Conservation (phyloP, 2,113 vertebrate species). For the Vidua chalybeata region DNA sequence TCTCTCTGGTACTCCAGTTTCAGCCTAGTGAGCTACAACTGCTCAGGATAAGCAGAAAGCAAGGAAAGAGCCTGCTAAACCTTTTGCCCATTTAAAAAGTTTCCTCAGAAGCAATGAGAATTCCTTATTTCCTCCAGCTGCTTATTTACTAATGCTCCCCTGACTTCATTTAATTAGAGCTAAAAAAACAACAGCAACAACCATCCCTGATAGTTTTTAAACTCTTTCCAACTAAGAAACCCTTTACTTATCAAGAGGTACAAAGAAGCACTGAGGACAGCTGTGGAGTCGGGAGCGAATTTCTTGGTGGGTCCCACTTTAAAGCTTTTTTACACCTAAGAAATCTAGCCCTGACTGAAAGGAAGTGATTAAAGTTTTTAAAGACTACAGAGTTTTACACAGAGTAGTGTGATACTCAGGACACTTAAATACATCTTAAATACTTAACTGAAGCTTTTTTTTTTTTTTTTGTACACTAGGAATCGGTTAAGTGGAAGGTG, state of each 20-base stretch:
- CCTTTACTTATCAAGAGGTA: neutral
- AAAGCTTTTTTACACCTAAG: conserved; percentile 16
- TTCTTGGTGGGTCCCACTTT: conserved; percentile 1
- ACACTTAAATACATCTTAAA: conserved; percentile 65
- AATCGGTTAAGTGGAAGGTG: conserved; percentile 61
- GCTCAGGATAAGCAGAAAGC: neutral
- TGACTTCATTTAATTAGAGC: neutral
- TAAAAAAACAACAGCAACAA: neutral
- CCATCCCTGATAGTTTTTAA: neutral
- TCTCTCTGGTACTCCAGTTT: conserved; percentile 1
- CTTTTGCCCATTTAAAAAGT: neutral
- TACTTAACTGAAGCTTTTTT: conserved; percentile 30
- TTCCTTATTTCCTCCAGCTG: conserved; percentile 32
- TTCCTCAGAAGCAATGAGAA: neutral
- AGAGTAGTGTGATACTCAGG: conserved; percentile 2
- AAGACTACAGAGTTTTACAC: conserved; percentile 35
- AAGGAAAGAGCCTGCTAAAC: neutral
- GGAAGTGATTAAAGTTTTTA: conserved; percentile 52
- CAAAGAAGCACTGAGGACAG: neutral
- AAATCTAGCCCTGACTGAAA: conserved; percentile 23
- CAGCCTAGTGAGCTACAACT: neutral
- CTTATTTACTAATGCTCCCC: neutral
- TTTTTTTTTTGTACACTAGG: conserved; percentile 42
- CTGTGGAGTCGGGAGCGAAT: neutral
- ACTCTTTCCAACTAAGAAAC: neutral